Base-by-base conservation (phyloP, 2,888 invertebrate species). In the Papilio elwesi region DNA sequence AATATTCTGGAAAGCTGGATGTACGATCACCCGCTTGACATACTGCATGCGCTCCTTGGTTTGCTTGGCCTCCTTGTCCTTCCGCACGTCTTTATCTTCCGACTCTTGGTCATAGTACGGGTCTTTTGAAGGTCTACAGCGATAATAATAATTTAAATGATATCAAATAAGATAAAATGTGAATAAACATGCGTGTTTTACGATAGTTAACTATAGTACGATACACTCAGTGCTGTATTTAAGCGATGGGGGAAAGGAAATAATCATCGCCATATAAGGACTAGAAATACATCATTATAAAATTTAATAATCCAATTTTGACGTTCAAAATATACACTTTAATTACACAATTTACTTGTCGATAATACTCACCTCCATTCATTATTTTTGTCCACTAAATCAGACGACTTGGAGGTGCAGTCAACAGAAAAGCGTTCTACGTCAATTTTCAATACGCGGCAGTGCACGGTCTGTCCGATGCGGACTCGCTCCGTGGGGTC, bases 1-100 rank as follows among this genome's bases (percentile, higher is more conserved):
- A 80, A 99, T 98, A 86, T 99, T 99, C 80, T 98, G 97, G 94
- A 99, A 99, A 11, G 98, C 96, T 0, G 99, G 98, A 91, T 99
- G 99, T 8, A 99, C 98, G 75, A 99, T 99, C 0, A 99, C 99
- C 15, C 99, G 95, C 87, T 99, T 99, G 47, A 98, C 97, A 84
- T 98, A 99, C 43, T 97, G 97, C 89, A 97, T 96, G 6, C 96
- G 94, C 76, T 97, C 96, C 82, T 98, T 97, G 8, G 96, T 95
- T 85, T 97, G 97, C 83, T 97, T 98, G 11, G 96, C 95, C 74
- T 98, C 98, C 69, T 96, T 96, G 79, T 97, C 98, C 57, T 95
- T 95, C 55, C 97, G 95, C 4, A 94, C 88, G 81, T 99, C 98
- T 75, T 95, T 95, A 71, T 97, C 97, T 88, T 98, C 98, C 0